phyloP scores from a whole-genome alignment of 2,113 vertebrate genomes.

The Oncorhynchus keta region DNA sequence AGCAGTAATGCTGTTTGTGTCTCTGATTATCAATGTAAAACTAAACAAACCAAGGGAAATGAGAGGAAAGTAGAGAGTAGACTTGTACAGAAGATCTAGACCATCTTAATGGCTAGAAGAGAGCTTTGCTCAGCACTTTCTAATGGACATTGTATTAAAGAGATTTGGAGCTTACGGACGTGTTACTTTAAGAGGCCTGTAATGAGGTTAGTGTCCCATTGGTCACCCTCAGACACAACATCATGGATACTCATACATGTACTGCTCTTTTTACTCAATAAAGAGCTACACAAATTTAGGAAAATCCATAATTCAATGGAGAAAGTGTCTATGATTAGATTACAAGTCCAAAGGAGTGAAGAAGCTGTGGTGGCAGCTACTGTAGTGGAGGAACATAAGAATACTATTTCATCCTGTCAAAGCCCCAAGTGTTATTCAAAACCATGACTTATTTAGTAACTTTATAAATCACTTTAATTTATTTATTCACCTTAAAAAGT shows the following conservation, averaged over 20 bases:
- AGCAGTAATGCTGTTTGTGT: too few species aligned
- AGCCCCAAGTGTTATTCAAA: too few species aligned
- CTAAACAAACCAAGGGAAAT: background rate
- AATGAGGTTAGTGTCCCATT: conserved; percentile 55
- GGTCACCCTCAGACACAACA: conserved; percentile 48
- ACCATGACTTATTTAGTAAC: background rate
- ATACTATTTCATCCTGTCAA: too few species aligned
- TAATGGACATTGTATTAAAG: conserved; percentile 72
- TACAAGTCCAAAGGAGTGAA: too few species aligned
- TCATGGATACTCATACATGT: background rate
- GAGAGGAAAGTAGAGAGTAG: conserved; percentile 31
- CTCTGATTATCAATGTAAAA: background rate
- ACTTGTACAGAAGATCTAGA: background rate
- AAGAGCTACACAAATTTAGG: background rate
- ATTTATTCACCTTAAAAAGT: background rate
- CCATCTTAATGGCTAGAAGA: conserved; percentile 55
- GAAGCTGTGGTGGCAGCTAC: too few species aligned
- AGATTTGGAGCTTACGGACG: conserved; percentile 67
- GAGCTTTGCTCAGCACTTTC: conserved; percentile 69
- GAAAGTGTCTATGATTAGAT: too few species aligned
- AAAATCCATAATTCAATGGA: too few species aligned
- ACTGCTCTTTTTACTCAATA: background rate
- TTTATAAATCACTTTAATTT: background rate
- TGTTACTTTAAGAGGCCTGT: conserved; percentile 57
- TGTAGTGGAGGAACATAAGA: too few species aligned